Percentiles rank a stretch among this genome's conserved stretches.
These are phyloP conservation scores for Nyctalus aviator DNA, from an alignment of 2,797 vertebrate genomes.

Conservation along the genomic window DNA sequence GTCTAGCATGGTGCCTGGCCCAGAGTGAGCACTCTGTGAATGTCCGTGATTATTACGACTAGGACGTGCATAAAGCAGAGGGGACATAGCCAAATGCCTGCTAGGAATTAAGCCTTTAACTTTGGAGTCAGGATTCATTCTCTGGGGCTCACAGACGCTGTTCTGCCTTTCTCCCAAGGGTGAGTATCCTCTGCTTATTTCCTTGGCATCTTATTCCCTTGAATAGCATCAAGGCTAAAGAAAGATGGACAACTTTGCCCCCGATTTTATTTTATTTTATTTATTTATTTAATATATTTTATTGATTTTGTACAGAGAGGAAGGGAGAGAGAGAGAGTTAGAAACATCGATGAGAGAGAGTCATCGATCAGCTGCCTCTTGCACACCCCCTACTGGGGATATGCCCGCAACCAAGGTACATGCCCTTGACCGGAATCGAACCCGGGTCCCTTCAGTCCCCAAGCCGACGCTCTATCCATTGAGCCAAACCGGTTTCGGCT, in stretches of 20 bases:
- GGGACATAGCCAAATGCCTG: neutral
- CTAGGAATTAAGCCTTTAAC: neutral
- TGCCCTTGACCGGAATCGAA: too few species aligned
- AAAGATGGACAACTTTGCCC: neutral
- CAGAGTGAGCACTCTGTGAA: neutral
- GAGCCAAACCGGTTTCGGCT: too few species aligned
- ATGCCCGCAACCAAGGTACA: too few species aligned
- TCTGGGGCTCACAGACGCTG: neutral
- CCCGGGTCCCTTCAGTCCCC: too few species aligned
- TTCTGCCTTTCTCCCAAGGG: neutral
- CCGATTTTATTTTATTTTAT: neutral
- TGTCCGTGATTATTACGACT: neutral
- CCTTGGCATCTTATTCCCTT: neutral
- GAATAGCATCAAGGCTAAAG: slow-evolving; percentile 7
- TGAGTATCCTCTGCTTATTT: neutral
- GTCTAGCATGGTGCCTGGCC: neutral
- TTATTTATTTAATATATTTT: too few species aligned
- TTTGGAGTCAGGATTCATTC: neutral
- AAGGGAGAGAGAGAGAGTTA: too few species aligned
- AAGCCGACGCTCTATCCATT: too few species aligned
- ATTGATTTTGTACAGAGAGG: too few species aligned
- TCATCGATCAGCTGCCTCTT: too few species aligned
- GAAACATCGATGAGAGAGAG: too few species aligned
- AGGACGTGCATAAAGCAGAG: slow-evolving; percentile 1
- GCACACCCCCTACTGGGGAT: too few species aligned